Conservation (phyloP, 2,797 vertebrate genomes). For the Zalophus californianus region DNA sequence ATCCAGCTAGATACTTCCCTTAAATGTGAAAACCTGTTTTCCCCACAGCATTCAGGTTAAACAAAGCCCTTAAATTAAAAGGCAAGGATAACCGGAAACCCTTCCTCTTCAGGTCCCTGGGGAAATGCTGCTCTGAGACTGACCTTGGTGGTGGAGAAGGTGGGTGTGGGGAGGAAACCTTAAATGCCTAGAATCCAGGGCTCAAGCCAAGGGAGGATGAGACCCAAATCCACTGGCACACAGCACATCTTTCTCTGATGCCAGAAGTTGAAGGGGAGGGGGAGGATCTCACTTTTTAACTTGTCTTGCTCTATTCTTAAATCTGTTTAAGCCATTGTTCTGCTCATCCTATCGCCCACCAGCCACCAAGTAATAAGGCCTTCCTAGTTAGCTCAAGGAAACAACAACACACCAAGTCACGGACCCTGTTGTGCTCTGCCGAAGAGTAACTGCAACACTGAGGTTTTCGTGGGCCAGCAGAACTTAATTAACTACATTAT, state of each 20-base stretch:
- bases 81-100: constrained; percentile 65
- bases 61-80: constrained; percentile 75
- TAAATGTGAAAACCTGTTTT: constrained; percentile 53
- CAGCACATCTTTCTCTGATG: constrained; percentile 61
- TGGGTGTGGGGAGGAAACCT: constrained; percentile 58
- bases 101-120: constrained; percentile 60
- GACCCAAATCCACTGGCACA: constrained; percentile 36
- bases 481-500: constrained; percentile 63
- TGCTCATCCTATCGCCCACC: constrained; percentile 42
- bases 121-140: constrained; percentile 62
- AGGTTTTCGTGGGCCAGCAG: constrained; percentile 27
- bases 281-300: constrained; percentile 38
- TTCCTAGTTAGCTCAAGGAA: constrained; percentile 67
- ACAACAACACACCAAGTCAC: constrained; percentile 24
- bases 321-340: constrained; percentile 56
- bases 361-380: constrained; percentile 50
- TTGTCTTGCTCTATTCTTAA: constrained; percentile 63
- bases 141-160: constrained; percentile 50
- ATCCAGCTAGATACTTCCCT: constrained; percentile 65
- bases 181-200: constrained; percentile 52
- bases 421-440: background rate
- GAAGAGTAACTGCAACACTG: constrained; percentile 36
- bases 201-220: constrained; percentile 66
- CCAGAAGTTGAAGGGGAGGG: constrained; percentile 46
- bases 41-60: constrained; percentile 48